Evolutionary conservation across 1,140 invertebrate species (phyloP).

Genomic region (Drosophila varians): DNA sequence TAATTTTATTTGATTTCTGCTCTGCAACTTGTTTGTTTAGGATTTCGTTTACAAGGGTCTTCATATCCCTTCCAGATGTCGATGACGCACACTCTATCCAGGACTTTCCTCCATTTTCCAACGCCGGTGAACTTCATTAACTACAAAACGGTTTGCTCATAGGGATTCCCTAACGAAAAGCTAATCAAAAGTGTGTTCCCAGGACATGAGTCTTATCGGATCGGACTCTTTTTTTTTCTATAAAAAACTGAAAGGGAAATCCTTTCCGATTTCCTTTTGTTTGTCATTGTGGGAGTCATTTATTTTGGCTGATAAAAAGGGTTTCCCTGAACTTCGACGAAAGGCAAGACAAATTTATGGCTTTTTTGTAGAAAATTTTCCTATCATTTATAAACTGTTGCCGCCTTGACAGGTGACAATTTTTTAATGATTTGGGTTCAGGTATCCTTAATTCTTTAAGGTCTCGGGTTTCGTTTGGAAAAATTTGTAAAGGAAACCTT

Average conservation of each 20-base stretch:
- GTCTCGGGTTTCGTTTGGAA: too few relatives aligned
- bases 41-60: slow-evolving; percentile 21
- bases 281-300: slow-evolving; percentile 7
- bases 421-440: slow-evolving; percentile 30
- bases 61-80: slow-evolving; percentile 21
- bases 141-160: slow-evolving; percentile 16
- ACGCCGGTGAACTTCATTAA: slow-evolving; percentile 20
- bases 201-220: slow-evolving; percentile 35
- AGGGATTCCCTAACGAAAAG: slow-evolving; percentile 19
- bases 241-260: slow-evolving; percentile 2
- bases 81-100: slow-evolving; percentile 3
- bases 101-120: neutral
- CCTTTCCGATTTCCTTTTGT: slow-evolving; percentile 12
- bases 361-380: slow-evolving; percentile 17
- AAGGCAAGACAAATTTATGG: slow-evolving; percentile 17
- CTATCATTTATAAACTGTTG: slow-evolving; percentile 36
- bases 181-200: slow-evolving; percentile 25
- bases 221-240: neutral
- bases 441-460: neutral
- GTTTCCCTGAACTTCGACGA: neutral
- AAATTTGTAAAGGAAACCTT: too few relatives aligned
- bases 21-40: slow-evolving; percentile 56
- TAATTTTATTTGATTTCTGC: slow-evolving; percentile 65
- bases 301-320: slow-evolving; percentile 19
- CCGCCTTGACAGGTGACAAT: slow-evolving; percentile 35